phyloP scores from a whole-genome alignment of 2,797 vertebrate species.

The Liasis olivaceus region DNA sequence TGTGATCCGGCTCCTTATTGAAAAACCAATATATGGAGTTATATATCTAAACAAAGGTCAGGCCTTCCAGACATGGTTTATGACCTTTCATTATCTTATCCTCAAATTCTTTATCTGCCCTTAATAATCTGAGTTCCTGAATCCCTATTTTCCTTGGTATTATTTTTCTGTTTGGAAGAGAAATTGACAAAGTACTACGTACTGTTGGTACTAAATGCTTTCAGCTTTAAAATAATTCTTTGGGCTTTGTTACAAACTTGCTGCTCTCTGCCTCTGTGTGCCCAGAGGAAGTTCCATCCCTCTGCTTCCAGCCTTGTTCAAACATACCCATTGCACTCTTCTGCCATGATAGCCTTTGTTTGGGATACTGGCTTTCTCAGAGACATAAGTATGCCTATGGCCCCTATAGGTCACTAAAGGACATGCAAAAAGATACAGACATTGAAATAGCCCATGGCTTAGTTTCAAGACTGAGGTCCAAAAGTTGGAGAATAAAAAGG shows the following conservation, averaged over 20 bases:
- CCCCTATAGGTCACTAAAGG: neutral
- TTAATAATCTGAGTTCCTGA: neutral
- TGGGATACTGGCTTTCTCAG: neutral
- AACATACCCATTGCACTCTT: neutral
- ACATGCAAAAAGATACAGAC: neutral
- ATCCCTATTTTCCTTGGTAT: slow-evolving; percentile 12
- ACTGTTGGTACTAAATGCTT: neutral
- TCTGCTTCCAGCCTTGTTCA: neutral
- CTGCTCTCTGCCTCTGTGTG: neutral
- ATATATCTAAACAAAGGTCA: slow-evolving; percentile 12
- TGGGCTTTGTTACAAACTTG: neutral
- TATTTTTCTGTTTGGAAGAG: neutral
- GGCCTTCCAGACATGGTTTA: slow-evolving; percentile 2
- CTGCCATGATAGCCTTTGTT: neutral
- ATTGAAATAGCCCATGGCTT: neutral
- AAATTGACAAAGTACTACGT: neutral
- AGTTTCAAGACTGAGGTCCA: neutral
- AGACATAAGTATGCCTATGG: neutral
- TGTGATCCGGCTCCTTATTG: neutral
- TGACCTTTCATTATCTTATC: slow-evolving; percentile 26
- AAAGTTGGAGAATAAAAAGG: neutral
- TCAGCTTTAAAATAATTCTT: neutral
- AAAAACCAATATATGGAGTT: slow-evolving; percentile 16
- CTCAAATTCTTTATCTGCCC: slow-evolving; percentile 8
- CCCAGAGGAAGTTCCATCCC: neutral